Conservation (phyloP, 2,888 invertebrate genomes). For the Leptinotarsa juncta region DNA sequence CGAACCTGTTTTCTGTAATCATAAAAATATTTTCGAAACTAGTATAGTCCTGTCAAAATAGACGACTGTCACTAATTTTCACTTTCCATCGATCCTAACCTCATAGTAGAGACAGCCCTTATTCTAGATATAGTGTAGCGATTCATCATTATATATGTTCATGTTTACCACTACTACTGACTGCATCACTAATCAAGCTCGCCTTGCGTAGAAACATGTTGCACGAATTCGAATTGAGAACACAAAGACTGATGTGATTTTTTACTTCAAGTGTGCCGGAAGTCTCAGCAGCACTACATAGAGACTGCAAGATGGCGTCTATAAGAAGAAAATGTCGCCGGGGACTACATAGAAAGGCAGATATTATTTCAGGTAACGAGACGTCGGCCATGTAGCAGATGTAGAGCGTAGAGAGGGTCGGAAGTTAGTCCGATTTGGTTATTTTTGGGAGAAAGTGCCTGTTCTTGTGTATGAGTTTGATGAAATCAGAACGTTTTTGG, state of each 20-base stretch:
- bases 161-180: slow-evolving; percentile 60
- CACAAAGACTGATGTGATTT: slow-evolving; percentile 59
- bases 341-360: slow-evolving; percentile 24
- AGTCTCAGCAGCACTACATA: slow-evolving; percentile 48
- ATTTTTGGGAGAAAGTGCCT: slow-evolving; percentile 18
- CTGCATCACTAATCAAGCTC: slow-evolving; percentile 61
- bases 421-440: slow-evolving; percentile 18
- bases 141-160: slow-evolving; percentile 52
- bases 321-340: slow-evolving; percentile 29
- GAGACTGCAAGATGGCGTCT: slow-evolving; percentile 29
- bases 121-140: slow-evolving; percentile 30
- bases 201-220: slow-evolving; percentile 60
- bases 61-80: slow-evolving; percentile 23
- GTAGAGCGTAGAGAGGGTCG: slow-evolving; percentile 31
- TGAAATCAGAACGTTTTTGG: slow-evolving; percentile 18
- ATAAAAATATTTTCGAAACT: not conserved
- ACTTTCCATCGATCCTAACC: slow-evolving; percentile 20
- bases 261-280: slow-evolving; percentile 61
- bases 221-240: slow-evolving; percentile 54
- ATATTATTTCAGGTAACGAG: slow-evolving; percentile 57
- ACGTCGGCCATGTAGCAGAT: slow-evolving; percentile 51
- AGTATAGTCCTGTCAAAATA: slow-evolving; percentile 2
- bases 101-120: slow-evolving; percentile 30
- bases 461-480: slow-evolving; percentile 15
- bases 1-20: no score